Conservation (phyloP, 2,888 invertebrate species). For the Panzeria rudis region DNA sequence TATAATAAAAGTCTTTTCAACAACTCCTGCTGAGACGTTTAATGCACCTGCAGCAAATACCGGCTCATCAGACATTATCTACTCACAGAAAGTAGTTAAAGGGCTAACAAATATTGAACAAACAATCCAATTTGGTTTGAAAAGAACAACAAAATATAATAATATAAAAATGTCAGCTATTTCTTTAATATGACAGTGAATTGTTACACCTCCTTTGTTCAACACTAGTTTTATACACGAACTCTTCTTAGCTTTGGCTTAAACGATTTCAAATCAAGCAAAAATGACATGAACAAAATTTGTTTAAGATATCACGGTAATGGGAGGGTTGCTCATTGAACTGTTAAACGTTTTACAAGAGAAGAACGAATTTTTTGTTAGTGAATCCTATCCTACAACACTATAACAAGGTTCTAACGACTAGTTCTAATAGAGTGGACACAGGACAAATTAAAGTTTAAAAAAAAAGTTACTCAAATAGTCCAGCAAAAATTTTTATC, state of each 20-base stretch:
- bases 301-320: neutral
- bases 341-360: too few species aligned
- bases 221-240: neutral
- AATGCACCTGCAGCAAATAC: constrained; percentile 23
- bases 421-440: too few species aligned
- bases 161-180: neutral
- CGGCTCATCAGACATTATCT: neutral
- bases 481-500: too few species aligned
- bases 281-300: neutral
- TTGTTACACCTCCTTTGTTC: neutral
- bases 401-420: too few species aligned
- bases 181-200: neutral
- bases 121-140: neutral
- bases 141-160: neutral
- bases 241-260: neutral
- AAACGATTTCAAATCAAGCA: neutral
- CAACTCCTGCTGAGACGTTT: constrained; percentile 41
- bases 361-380: too few species aligned
- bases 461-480: too few species aligned
- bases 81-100: neutral
- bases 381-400: too few species aligned
- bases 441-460: too few species aligned
- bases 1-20: neutral
- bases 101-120: constrained; percentile 12
- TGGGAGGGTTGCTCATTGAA: neutral